phyloP scores from a whole-genome alignment of 1,140 invertebrate genomes.

The Ctenoplectra terminalis region DNA sequence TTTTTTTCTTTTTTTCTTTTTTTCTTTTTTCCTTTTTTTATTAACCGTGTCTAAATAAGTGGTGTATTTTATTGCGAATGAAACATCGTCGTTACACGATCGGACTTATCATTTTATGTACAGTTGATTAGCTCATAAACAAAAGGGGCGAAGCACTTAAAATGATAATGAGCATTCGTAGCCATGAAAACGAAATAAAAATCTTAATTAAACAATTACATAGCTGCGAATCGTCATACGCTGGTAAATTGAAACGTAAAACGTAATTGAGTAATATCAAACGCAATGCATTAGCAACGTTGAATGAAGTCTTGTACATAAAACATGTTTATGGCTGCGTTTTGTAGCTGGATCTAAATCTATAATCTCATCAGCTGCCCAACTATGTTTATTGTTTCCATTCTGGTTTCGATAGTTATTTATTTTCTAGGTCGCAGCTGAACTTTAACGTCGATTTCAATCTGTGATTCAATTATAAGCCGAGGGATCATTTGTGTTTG shows the following conservation, averaged over 20 bases:
- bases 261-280: too few species aligned
- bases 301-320: too few species aligned
- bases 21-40: neutral
- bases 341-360: neutral
- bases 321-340: too few species aligned
- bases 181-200: neutral
- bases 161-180: neutral
- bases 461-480: neutral
- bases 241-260: too few species aligned
- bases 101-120: neutral
- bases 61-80: neutral
- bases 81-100: neutral
- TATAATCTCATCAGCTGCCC: neutral
- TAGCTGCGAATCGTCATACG: neutral
- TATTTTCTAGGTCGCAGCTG: too few species aligned
- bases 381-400: neutral
- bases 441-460: neutral
- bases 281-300: too few species aligned
- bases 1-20: too few species aligned
- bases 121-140: neutral
- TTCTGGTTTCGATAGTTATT: neutral
- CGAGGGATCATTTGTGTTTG: neutral
- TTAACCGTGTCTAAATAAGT: neutral
- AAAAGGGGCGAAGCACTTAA: neutral
- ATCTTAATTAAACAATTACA: neutral